Conservation (phyloP, 2,888 invertebrate genomes). For the Lysandra bellargus region DNA sequence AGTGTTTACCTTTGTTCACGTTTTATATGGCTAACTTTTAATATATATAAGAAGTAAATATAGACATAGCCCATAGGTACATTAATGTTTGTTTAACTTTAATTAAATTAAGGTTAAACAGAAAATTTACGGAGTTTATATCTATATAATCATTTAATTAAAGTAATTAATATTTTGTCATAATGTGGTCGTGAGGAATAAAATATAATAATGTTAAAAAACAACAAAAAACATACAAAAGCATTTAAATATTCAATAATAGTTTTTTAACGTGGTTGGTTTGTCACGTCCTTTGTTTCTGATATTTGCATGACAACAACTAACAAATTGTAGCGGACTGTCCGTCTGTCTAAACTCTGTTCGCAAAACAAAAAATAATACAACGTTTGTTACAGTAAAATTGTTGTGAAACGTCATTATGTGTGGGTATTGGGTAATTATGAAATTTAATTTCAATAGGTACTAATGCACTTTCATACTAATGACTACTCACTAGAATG, state of each 20-base stretch:
- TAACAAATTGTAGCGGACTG: slow-evolving; percentile 5
- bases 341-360: neutral
- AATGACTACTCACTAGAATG: too few relatives aligned
- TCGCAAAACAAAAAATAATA: neutral
- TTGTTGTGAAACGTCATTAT: neutral
- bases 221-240: neutral
- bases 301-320: slow-evolving; percentile 17
- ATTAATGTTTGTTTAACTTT: neutral
- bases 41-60: too few relatives aligned
- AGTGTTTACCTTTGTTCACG: neutral
- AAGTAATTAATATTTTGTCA: too few relatives aligned
- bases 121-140: too few relatives aligned
- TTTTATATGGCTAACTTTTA: neutral
- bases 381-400: neutral
- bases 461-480: too few relatives aligned
- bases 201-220: too few relatives aligned
- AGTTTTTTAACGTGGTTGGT: neutral
- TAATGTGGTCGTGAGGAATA: too few relatives aligned
- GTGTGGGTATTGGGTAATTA: too few relatives aligned
- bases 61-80: too few relatives aligned
- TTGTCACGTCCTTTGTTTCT: slow-evolving; percentile 6
- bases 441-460: too few relatives aligned
- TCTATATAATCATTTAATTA: neutral
- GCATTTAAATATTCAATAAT: neutral
- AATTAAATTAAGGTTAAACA: neutral